Base-by-base conservation (phyloP, 2,888 invertebrate genomes). In the Pasiphila rectangulata region DNA sequence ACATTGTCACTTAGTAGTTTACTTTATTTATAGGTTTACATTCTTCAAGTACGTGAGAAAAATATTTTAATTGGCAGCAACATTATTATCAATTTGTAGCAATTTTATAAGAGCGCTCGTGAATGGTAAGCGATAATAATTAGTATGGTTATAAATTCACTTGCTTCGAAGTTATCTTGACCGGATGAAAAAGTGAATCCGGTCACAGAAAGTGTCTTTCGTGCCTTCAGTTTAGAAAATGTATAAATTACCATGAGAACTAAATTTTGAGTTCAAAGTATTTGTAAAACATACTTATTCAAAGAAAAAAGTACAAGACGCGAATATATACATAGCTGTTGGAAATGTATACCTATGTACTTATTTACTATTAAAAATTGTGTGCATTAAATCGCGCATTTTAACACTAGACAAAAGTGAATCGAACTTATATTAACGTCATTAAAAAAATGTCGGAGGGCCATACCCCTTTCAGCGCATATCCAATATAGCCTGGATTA, bases 401-500 rank as follows among this genome's bases (percentile, higher is more conserved):
- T n/a, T n/a, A n/a, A n/a, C n/a, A n/a, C n/a, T n/a, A n/a, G n/a
- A n/a, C n/a, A n/a, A 13, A 44, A 36, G 19, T 35, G 13, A 24
- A 43, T 29, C 23, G 10, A 25, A 29, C 44, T 35, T 29, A 42
- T 13, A 27, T 48, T 25, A 15, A 9, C 19, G 29, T 36, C 36
- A 37, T 45, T 50, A 32, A 32, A 44, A 42, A 45, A 37, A 21
- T 17, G 40, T 24, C 25, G 4, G 37, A 23, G 27, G 36, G 20
- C 39, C 12, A 12, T 23, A 39, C 35, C 16, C 44, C 43, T 57
- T 63, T 38, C 61, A 66, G 73, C 73, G 71, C 72, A 67, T 61
- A 68, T 65, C 57, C 64, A 64, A 64, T 63, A 64, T 67, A 59
- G 57, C 54, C 59, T 58, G 69, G 72, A 75, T 78, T 75, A 74